phyloP scores from a whole-genome alignment of 2,113 vertebrate genomes.

The Crotophaga sulcirostris region DNA sequence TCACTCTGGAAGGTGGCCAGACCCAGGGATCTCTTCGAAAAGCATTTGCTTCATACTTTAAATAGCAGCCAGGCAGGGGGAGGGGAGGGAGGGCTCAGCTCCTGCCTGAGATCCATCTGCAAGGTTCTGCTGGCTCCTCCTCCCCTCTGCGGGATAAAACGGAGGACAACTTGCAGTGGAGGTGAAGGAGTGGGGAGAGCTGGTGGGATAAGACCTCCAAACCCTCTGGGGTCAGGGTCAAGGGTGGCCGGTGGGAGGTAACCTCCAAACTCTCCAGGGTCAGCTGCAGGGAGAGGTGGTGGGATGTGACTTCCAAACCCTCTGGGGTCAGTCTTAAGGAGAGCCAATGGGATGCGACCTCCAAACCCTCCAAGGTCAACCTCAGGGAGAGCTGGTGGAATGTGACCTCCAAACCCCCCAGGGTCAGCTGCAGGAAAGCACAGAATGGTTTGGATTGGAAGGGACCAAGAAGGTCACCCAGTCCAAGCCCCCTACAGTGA shows the following conservation, averaged over 20 bases:
- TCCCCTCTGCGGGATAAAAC: background rate
- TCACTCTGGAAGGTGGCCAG: constrained; percentile 49
- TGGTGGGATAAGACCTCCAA: background rate
- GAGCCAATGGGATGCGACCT: background rate
- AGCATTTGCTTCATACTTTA: constrained; percentile 60
- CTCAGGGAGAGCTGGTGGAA: too few species aligned
- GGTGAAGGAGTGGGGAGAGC: background rate
- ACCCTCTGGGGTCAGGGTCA: background rate
- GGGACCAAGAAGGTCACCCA: too few species aligned
- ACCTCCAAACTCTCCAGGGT: background rate
- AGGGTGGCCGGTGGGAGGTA: background rate
- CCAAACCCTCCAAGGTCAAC: background rate
- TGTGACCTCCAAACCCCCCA: too few species aligned
- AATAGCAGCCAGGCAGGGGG: constrained; percentile 46
- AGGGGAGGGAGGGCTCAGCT: background rate
- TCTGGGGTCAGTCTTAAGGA: background rate
- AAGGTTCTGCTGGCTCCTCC: background rate
- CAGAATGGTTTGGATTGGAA: too few species aligned
- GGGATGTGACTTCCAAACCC: background rate
- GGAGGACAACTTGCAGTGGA: rapidly evolving
- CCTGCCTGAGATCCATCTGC: background rate
- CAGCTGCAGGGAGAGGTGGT: background rate
- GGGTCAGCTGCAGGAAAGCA: too few species aligned
- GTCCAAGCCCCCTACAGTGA: too few species aligned
- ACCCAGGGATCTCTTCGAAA: constrained; percentile 41